Base-by-base conservation (phyloP, 2,797 vertebrate species). In the Enteromius argenteus region DNA sequence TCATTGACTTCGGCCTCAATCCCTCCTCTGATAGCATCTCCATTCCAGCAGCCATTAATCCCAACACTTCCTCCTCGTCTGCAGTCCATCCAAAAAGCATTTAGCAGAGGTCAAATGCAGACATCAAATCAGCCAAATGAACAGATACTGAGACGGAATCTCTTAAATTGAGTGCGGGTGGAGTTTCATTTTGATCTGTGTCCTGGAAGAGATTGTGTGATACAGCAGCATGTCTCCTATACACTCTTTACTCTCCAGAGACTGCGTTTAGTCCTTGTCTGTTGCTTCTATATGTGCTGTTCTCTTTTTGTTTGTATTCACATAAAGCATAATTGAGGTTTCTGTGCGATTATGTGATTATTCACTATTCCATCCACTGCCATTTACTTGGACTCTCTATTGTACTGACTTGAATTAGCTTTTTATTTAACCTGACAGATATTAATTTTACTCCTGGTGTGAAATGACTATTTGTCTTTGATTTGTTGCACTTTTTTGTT, bases 31-130 rank as follows among this genome's bases (percentile, higher is more conserved):
- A 83, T 75, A 83, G 58, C 32, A 67, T 83, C 72, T 83, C 60
- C 30, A 53, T 75, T 51, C 72, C 32, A 67, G 23, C 30, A 67
- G 60, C 15, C 58, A n/a, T 67, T 75, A 67, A 67, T 76, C 72
- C 73, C 21, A 76, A 53, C 35, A 2, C 32, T 27, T 75, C 23
- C n/a, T 56, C 23, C 23, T 71, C 17, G 27, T 5, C 49, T 56
- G 66, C 32, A 19, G 79, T 56, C 42, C 14, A 51, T 62, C 32
- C 72, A 53, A 21, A 76, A 66, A 15, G 32, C 60, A 56, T 83
- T 74, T 39, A 83, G 81, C 19, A 68, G 81, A 68, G 81, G 81
- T 83, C 81, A 75, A 74, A 82, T 8, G 0, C 21, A 75, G 80
- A 82, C 42, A 66, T 82, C 30, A 74, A 67, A 83, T 39, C n/a